Percentiles rank a stretch among this genome's conserved stretches.
Evolutionary conservation across 23 tunicate genomes (phyloP).

Genomic region (Halocynthia roretzi): DNA sequence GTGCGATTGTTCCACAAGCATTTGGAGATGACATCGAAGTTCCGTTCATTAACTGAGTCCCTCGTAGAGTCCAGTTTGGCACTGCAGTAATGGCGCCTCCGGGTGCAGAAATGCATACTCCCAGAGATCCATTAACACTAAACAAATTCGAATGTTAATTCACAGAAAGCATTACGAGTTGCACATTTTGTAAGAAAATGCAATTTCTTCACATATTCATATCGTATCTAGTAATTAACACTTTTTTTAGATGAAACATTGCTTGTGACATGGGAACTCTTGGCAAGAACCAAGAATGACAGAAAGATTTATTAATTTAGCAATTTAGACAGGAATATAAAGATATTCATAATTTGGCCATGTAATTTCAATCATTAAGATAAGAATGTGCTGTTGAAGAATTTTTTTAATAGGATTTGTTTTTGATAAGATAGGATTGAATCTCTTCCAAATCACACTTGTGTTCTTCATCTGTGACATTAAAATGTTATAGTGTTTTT

Average conservation of each 20-base stretch:
- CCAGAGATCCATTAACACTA: slow-evolving; percentile 75
- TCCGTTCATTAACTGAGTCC: slow-evolving; percentile 92
- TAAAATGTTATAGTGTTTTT: too few species aligned
- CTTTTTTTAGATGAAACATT: too few species aligned
- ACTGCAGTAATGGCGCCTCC: slow-evolving; percentile 99
- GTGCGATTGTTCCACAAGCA: slow-evolving; percentile 95
- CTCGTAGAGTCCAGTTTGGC: slow-evolving; percentile 93
- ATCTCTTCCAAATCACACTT: too few species aligned
- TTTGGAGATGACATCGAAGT: slow-evolving; percentile 98
- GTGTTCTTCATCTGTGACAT: too few species aligned
- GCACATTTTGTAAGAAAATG: not conserved
- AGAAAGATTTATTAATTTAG: not conserved
- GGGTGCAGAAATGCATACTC: slow-evolving; percentile 93
- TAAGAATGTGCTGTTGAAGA: too few species aligned
- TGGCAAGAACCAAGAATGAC: too few species aligned
- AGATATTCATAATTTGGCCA: not conserved
- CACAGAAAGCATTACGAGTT: too few species aligned
- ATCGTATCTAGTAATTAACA: not conserved
- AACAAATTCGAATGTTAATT: not conserved
- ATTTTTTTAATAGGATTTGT: too few species aligned
- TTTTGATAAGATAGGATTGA: too few species aligned
- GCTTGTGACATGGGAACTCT: too few species aligned
- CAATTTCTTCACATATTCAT: not conserved
- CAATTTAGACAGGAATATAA: not conserved
- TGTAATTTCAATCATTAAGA: too few species aligned